phyloP scores from a whole-genome alignment of 2,113 vertebrate species.

The Hoplias malabaricus region DNA sequence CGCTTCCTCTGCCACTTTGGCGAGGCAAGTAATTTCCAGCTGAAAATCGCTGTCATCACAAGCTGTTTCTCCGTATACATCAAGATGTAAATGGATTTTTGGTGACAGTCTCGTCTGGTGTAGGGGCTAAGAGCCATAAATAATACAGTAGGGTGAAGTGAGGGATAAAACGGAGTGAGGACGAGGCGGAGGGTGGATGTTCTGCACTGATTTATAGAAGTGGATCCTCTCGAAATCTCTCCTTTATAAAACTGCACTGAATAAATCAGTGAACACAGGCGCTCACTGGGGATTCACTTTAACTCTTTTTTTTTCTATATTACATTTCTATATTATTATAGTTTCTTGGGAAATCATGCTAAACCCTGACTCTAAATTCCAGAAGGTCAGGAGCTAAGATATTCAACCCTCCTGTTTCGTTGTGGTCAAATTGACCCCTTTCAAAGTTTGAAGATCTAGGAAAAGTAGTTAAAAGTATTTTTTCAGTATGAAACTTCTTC shows the following conservation, averaged over 20 bases:
- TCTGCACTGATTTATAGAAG: constrained; percentile 13
- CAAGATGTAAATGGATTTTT: constrained; percentile 48
- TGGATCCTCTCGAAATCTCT: neutral
- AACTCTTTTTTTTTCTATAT: too few relatives aligned
- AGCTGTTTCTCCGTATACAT: constrained; percentile 33
- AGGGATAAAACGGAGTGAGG: neutral
- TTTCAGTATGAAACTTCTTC: too few relatives aligned
- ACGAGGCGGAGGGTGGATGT: constrained; percentile 30
- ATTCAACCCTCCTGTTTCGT: too few relatives aligned
- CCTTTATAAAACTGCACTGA: neutral
- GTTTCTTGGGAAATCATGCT: neutral
- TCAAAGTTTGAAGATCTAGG: too few relatives aligned
- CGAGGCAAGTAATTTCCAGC: constrained; percentile 40
- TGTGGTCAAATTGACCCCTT: too few relatives aligned
- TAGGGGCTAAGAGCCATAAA: constrained; percentile 42
- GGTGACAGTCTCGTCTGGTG: constrained; percentile 44
- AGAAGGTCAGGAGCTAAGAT: too few relatives aligned
- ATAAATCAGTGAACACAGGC: too few relatives aligned
- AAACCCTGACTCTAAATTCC: too few relatives aligned
- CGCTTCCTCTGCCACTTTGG: constrained; percentile 29
- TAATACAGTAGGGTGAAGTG: constrained; percentile 45
- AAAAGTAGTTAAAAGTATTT: too few relatives aligned
- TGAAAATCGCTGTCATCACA: constrained; percentile 47
- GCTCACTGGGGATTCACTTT: too few relatives aligned
- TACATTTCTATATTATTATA: neutral